Evolutionary conservation across 2,888 invertebrate genomes (phyloP).

Genomic region (Temnothorax rugatulus): DNA sequence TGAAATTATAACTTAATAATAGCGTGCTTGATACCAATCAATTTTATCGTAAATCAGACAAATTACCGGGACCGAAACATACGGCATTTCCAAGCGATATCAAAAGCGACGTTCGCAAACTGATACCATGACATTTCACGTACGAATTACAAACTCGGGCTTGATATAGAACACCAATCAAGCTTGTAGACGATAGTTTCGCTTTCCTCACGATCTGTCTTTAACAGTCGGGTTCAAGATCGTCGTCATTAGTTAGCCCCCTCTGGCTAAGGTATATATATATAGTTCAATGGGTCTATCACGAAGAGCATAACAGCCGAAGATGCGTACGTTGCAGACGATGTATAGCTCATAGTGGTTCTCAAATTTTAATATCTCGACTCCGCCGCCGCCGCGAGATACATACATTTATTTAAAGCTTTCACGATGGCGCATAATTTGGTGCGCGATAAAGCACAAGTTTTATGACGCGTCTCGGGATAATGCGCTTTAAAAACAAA

Average conservation of each 20-base stretch:
- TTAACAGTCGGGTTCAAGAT: constrained; percentile 42
- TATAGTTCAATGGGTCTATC: constrained; percentile 47
- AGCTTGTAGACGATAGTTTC: constrained; percentile 18
- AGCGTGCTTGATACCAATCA: constrained; percentile 1
- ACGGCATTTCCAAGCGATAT: neutral
- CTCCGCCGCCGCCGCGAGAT: constrained; percentile 5
- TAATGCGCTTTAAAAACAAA: constrained; percentile 43
- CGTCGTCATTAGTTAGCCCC: constrained; percentile 37
- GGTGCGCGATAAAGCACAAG: constrained; percentile 48
- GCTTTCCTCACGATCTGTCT: constrained; percentile 42
- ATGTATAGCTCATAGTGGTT: constrained; percentile 32
- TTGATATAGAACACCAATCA: constrained; percentile 45
- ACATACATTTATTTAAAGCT: constrained; percentile 53
- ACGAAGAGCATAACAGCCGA: constrained; percentile 39
- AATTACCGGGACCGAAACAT: constrained; percentile 7
- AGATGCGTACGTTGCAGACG: constrained; percentile 44
- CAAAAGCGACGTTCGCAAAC: constrained; percentile 15
- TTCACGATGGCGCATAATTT: constrained; percentile 44
- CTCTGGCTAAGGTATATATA: constrained; percentile 24
- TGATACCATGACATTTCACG: constrained; percentile 34
- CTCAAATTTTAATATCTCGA: constrained; percentile 53
- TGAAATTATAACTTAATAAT: constrained; percentile 27
- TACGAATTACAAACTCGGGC: constrained; percentile 35
- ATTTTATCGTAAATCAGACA: constrained; percentile 8
- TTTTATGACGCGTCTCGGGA: constrained; percentile 42